phyloP scores from a whole-genome alignment of 2,797 vertebrate species.

The Silurus aristotelis region DNA sequence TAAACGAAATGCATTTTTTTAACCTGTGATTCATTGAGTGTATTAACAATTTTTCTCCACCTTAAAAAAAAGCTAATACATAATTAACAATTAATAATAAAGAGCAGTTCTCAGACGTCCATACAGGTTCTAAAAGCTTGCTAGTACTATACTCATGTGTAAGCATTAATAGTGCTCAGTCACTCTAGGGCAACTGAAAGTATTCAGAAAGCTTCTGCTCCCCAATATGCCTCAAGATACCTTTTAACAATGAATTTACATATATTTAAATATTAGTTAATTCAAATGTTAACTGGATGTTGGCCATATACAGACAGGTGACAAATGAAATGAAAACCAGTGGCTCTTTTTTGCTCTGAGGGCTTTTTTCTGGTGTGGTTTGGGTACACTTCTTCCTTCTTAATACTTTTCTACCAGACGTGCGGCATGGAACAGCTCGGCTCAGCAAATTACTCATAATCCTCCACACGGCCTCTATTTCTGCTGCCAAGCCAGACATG shows the following conservation, averaged over 20 bases:
- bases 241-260: constrained; percentile 1
- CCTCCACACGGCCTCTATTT: neutral
- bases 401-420: neutral
- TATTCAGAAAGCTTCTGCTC: constrained; percentile 11
- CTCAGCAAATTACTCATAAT: constrained; percentile 2
- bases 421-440: neutral
- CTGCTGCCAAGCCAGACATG: neutral
- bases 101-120: neutral
- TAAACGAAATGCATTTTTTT: neutral
- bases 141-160: neutral
- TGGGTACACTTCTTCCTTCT: neutral
- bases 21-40: neutral
- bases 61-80: neutral
- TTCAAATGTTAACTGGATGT: neutral
- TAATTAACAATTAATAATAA: neutral
- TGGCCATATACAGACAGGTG: neutral
- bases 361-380: neutral
- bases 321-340: neutral
- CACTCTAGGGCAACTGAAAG: neutral
- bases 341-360: neutral
- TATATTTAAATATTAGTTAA: constrained; percentile 10
- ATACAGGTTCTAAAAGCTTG: neutral
- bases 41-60: neutral
- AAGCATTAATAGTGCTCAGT: neutral
- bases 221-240: neutral